These are phyloP conservation scores for Notarius lentiginosus DNA, from an alignment of 2,113 vertebrate species.

Conservation along the genomic window DNA sequence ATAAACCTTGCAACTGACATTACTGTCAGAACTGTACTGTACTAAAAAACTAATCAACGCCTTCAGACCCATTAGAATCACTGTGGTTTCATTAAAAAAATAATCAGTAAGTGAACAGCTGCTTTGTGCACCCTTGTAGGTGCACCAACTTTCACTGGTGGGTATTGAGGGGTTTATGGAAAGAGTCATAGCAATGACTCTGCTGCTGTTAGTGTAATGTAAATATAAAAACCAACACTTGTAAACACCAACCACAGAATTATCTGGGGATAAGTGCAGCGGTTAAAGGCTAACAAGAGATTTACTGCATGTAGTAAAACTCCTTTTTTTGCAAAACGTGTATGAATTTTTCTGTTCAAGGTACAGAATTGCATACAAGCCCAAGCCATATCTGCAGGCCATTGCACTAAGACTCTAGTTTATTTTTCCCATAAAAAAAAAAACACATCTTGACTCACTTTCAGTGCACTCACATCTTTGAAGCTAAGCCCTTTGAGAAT, in stretches of 20 bases:
- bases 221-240: slow-evolving; percentile 3
- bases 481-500: background rate
- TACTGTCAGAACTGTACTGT: background rate
- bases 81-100: background rate
- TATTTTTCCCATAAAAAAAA: background rate
- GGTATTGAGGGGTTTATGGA: background rate
- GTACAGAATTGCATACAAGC: background rate
- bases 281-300: background rate
- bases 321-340: background rate
- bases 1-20: background rate
- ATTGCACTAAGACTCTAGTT: background rate
- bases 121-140: background rate
- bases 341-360: background rate
- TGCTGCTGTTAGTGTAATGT: slow-evolving; percentile 4
- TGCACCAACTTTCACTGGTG: background rate
- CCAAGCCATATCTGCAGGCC: background rate
- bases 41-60: background rate
- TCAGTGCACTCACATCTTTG: background rate
- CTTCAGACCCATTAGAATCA: background rate
- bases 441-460: background rate
- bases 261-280: background rate
- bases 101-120: background rate
- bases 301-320: background rate
- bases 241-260: background rate
- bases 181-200: background rate